Conservation (phyloP, 2,113 vertebrate genomes). For the Corythornis cristatus region DNA sequence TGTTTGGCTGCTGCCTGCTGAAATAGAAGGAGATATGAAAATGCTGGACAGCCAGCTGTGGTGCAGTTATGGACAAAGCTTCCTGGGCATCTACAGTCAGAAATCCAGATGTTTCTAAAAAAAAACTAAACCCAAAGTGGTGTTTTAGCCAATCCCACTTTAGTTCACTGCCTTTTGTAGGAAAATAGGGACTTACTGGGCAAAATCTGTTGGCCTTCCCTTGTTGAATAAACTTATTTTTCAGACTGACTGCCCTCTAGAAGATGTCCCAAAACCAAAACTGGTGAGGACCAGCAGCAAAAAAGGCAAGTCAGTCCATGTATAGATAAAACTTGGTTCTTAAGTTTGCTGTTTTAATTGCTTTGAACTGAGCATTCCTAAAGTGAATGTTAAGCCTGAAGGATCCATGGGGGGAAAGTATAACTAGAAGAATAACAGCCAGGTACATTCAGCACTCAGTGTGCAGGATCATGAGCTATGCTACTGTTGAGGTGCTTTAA, state of each 20-base stretch:
- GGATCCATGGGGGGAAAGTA: not conserved
- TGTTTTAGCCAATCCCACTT: not conserved
- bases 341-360: not conserved
- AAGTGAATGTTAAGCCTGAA: not conserved
- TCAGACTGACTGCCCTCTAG: constrained; percentile 34
- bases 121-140: not conserved
- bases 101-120: not conserved
- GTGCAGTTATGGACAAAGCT: not conserved
- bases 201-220: not conserved
- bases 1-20: not conserved
- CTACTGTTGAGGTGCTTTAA: not conserved
- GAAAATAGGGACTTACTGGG: not conserved
- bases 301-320: constrained; percentile 39
- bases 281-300: constrained; percentile 40
- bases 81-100: not conserved
- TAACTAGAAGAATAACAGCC: not conserved
- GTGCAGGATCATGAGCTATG: not conserved
- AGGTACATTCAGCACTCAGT: not conserved
- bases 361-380: not conserved
- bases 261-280: not conserved
- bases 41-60: not conserved
- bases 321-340: not conserved
- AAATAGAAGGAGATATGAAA: not conserved
- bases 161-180: not conserved
- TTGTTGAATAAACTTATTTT: not conserved